Evolutionary conservation across 2,797 vertebrate genomes (phyloP).

Genomic region (Oreortyx pictus): DNA sequence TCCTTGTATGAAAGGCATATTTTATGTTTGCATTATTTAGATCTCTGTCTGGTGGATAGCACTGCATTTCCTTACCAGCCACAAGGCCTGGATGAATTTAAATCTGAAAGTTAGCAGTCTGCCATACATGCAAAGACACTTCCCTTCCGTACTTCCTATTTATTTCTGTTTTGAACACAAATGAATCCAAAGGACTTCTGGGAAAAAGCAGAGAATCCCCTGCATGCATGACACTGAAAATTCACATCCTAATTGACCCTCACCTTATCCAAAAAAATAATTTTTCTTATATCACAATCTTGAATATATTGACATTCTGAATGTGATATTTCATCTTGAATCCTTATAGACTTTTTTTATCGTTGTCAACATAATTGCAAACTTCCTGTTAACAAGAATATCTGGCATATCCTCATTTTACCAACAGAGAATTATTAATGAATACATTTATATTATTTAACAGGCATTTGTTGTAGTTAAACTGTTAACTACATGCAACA

Average conservation of each 20-base stretch:
- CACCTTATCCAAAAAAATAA: neutral
- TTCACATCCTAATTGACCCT: neutral
- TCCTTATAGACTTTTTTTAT: neutral
- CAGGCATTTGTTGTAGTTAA: slow-evolving; percentile 35
- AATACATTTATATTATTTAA: neutral
- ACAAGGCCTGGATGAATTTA: neutral
- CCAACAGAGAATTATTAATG: slow-evolving; percentile 15
- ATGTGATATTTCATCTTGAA: neutral
- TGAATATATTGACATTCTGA: neutral
- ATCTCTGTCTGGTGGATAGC: neutral
- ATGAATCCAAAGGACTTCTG: neutral
- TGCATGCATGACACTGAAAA: neutral
- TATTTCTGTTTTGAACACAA: neutral
- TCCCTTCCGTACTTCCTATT: neutral
- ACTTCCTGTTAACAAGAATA: neutral
- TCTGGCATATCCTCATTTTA: neutral
- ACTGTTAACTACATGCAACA: slow-evolving; percentile 17
- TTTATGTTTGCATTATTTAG: neutral
- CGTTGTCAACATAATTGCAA: neutral
- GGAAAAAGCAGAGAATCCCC: neutral
- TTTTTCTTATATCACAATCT: neutral
- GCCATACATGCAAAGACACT: neutral
- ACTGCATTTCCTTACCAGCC: neutral
- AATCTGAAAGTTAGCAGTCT: neutral
- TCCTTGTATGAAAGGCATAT: neutral